Percentiles rank a stretch among this genome's conserved stretches.
Evolutionary conservation across 2,888 invertebrate species (phyloP).

Genomic region (Andrena minutula): DNA sequence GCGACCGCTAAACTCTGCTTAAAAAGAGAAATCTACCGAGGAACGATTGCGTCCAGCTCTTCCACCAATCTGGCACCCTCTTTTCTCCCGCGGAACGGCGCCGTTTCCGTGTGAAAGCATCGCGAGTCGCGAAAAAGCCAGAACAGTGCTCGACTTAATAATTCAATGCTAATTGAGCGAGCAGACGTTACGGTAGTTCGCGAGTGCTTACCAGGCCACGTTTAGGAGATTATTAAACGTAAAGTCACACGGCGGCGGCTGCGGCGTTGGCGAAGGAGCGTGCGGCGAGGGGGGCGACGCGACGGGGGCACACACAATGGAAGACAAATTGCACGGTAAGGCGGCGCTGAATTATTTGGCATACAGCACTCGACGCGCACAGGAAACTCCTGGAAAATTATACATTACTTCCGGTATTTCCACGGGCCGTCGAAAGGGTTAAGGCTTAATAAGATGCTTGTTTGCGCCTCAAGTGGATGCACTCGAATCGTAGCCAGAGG

Average conservation of each 20-base stretch:
- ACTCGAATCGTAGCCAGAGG: conserved; percentile 39
- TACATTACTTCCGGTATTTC: conserved; percentile 51
- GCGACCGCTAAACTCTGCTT: too few relatives aligned
- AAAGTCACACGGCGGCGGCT: conserved; percentile 41
- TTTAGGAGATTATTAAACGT: conserved; percentile 55
- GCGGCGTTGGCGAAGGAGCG: not conserved
- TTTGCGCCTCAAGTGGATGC: conserved; percentile 46
- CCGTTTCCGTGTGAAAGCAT: not conserved
- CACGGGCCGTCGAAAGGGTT: conserved; percentile 37
- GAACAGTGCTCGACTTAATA: conserved; percentile 31
- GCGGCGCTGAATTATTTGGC: conserved; percentile 51
- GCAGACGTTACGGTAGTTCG: conserved; percentile 35
- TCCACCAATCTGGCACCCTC: not conserved
- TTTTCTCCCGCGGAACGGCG: not conserved
- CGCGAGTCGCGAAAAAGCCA: not conserved
- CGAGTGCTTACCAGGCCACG: conserved; percentile 33
- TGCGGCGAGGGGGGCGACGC: not conserved
- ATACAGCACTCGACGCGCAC: conserved; percentile 20
- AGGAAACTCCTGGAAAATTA: conserved; percentile 52
- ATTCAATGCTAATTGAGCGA: conserved; percentile 53
- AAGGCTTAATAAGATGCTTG: conserved; percentile 59
- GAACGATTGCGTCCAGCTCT: too few relatives aligned
- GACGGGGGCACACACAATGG: conserved; percentile 41
- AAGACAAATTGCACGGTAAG: conserved; percentile 60
- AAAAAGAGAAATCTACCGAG: too few relatives aligned